These are phyloP conservation scores for Proteles cristata DNA, from an alignment of 2,113 vertebrate species.

Conservation along the genomic window DNA sequence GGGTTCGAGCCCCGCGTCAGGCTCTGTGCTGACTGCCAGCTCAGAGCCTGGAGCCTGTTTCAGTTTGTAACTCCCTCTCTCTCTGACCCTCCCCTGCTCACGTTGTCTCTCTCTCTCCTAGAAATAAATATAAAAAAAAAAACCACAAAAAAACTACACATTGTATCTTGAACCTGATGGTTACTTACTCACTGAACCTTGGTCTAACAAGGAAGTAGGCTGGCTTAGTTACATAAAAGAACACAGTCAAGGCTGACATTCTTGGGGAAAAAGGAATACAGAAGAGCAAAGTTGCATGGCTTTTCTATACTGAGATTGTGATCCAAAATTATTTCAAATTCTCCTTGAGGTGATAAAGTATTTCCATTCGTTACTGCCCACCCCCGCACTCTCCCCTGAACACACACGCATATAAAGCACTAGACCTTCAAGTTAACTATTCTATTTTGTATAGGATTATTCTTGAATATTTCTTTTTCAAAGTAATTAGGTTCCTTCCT, in stretches of 20 bases:
- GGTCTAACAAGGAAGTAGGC: slow-evolving; percentile 18
- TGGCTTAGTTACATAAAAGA: not conserved
- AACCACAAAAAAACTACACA: not conserved
- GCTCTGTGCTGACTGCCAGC: too few relatives aligned
- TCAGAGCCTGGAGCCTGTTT: too few relatives aligned
- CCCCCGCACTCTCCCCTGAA: too few relatives aligned
- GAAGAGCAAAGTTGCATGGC: not conserved
- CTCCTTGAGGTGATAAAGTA: slow-evolving; percentile 1
- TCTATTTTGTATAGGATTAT: not conserved
- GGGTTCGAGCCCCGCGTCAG: too few relatives aligned
- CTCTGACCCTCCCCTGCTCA: too few relatives aligned
- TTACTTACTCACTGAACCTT: not conserved
- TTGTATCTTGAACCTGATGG: not conserved
- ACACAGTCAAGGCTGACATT: not conserved
- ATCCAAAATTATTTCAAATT: slow-evolving; percentile 78
- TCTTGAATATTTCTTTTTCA: not conserved
- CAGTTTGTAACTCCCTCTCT: too few relatives aligned
- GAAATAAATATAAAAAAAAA: too few relatives aligned
- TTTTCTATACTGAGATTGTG: slow-evolving; percentile 41
- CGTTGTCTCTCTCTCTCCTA: too few relatives aligned
- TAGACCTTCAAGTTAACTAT: not conserved
- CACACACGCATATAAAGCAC: not conserved
- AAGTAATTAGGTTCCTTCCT: not conserved
- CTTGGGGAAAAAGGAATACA: not conserved
- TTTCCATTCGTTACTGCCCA: not conserved